Evolutionary conservation across 2,888 invertebrate species (phyloP), one percentile per base, ranked within the genome.

Genomic region (Lysandra bellargus): DNA sequence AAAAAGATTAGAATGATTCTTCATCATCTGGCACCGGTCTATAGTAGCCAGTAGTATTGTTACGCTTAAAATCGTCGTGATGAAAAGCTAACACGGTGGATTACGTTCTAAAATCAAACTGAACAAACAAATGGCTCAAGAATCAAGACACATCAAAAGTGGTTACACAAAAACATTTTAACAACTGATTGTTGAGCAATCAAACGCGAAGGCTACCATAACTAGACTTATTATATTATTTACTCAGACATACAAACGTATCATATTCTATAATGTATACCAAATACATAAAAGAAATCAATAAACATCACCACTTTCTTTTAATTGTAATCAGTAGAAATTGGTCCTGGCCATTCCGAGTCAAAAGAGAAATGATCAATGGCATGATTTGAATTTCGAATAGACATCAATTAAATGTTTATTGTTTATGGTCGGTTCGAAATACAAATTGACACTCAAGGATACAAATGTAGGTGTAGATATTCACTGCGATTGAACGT

Each of bases 331-430:
- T 85, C 84, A 88, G 85, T 89, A 89, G 89, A 90, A 91, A 89
- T 87, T 85, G 87, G 86, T 85, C 83, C 82, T 83, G 78, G 64
- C 90, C 90, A 84, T 90, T 60, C 88, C 85, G 87, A 80, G 88
- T 88, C 81, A 81, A 85, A 87, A 86, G 91, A 89, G 91, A 92
- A 92, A 92, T 90, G 86, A 87, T 83, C 79, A 80, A 82, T 85
- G 79, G 82, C 90, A 88, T 87, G 89, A 84, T 85, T 82, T 84
- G 91, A 91, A 90, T 91, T 83, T 84, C 81, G 86, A 86, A 88
- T 85, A 84, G 83, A 81, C 84, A 83, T 87, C 86, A 86, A 85
- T 87, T 79, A 74, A 40, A 40, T 75, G 74, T 80, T 81, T 86
- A 88, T 88, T 87, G 87, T 88, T 88, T 87, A 88, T 84, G 84